Evolutionary conservation across 2,113 vertebrate species (phyloP).

Genomic region (Paedocypris sp.): DNA sequence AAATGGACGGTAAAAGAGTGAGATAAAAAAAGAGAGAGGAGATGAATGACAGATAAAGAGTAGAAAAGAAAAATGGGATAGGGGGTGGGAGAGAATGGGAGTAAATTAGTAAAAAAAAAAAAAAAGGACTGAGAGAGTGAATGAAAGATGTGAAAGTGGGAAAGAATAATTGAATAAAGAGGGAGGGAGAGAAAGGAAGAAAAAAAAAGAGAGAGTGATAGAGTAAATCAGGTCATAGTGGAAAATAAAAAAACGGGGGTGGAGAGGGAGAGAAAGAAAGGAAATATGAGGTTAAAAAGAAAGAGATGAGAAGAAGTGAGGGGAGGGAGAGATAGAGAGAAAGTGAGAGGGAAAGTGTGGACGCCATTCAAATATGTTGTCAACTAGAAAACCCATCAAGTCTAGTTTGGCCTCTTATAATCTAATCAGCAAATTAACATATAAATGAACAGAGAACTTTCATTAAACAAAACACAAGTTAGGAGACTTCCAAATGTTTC

Average conservation of each 20-base stretch:
- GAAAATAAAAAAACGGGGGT: too few species aligned
- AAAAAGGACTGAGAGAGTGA: not conserved
- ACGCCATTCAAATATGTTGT: not conserved
- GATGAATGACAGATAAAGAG: too few species aligned
- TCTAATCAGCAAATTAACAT: conserved; percentile 24
- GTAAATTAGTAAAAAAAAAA: not conserved
- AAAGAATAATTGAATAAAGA: not conserved
- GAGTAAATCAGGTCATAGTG: too few species aligned
- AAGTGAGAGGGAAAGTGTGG: not conserved
- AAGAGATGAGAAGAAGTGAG: not conserved
- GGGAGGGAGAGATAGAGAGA: not conserved
- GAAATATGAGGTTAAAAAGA: not conserved
- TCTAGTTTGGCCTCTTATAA: not conserved
- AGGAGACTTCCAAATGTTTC: conserved; percentile 11
- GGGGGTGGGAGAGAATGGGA: too few species aligned
- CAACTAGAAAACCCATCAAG: not conserved
- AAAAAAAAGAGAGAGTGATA: too few species aligned
- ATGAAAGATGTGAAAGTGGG: not conserved
- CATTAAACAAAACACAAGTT: conserved; percentile 8
- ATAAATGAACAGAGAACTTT: conserved; percentile 27
- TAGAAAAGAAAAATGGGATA: too few species aligned
- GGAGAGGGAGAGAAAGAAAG: too few species aligned
- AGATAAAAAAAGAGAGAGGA: too few species aligned
- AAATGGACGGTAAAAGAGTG: too few species aligned
- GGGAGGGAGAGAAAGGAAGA: too few species aligned